Evolutionary conservation across 2,113 vertebrate species (phyloP).

Genomic region (Vulpes vulpes): DNA sequence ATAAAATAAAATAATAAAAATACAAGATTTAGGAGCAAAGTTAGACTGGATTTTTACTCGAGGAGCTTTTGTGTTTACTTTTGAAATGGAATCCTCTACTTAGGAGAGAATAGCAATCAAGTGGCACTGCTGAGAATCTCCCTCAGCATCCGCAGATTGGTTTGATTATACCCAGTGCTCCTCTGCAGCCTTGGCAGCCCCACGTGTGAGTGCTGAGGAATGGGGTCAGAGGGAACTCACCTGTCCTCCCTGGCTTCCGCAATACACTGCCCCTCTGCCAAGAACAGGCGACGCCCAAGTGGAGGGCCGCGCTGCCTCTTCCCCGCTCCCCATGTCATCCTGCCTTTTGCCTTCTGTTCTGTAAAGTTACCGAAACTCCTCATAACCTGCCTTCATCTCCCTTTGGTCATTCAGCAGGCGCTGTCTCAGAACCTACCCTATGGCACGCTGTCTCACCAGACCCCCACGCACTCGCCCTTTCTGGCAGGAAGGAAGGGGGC

Average conservation of each 20-base stretch:
- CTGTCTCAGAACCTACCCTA: not conserved
- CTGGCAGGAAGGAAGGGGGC: not conserved
- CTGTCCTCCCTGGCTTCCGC: not conserved
- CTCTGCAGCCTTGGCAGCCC: not conserved
- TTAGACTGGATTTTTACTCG: not conserved
- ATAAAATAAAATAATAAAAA: not conserved
- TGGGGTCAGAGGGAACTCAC: not conserved
- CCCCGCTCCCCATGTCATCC: not conserved
- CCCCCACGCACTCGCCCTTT: not conserved
- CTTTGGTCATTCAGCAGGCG: not conserved
- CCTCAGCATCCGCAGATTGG: not conserved
- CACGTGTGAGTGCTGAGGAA: accelerated
- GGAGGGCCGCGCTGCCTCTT: not conserved
- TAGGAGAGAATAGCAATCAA: not conserved
- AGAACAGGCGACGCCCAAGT: accelerated
- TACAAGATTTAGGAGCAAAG: not conserved
- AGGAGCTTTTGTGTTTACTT: not conserved
- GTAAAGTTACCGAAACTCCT: not conserved
- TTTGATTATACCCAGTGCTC: not conserved
- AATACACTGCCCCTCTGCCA: not conserved
- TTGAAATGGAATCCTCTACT: not conserved
- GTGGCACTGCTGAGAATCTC: not conserved
- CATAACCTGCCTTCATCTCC: not conserved
- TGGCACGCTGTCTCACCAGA: not conserved
- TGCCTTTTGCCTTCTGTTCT: not conserved